Evolutionary conservation across 2,797 vertebrate genomes (phyloP).

Genomic region (Microchirus variegatus): DNA sequence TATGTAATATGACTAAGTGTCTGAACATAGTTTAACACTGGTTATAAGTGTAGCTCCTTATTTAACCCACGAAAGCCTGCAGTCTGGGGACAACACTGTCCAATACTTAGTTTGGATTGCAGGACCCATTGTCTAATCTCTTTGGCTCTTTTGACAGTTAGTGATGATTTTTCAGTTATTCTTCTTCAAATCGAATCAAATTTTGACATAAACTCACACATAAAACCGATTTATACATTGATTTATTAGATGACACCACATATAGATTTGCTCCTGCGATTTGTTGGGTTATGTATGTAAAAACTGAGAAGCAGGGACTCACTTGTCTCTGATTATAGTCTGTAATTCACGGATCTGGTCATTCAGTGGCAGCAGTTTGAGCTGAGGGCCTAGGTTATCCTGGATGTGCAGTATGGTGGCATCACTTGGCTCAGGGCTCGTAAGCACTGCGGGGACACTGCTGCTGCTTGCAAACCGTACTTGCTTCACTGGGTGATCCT

Average conservation of each 20-base stretch:
- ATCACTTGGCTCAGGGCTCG: conserved; percentile 46
- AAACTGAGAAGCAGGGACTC: conserved; percentile 59
- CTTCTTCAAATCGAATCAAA: too few species aligned
- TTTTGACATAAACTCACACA: too few species aligned
- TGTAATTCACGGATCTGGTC: conserved; percentile 94
- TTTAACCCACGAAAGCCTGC: too few species aligned
- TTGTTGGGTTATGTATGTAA: too few species aligned
- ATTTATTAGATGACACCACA: not conserved
- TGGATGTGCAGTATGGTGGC: conserved; percentile 41
- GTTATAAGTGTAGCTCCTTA: too few species aligned
- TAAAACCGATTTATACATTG: not conserved
- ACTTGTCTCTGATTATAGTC: conserved; percentile 95
- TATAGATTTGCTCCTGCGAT: not conserved
- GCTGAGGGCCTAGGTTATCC: conserved; percentile 81
- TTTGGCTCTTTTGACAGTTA: too few species aligned
- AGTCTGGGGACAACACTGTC: too few species aligned
- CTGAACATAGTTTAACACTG: too few species aligned
- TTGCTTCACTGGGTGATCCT: conserved; percentile 76
- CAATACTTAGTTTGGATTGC: too few species aligned
- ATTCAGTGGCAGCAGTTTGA: conserved; percentile 91
- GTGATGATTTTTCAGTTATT: too few species aligned
- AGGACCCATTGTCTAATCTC: too few species aligned
- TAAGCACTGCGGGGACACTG: conserved; percentile 46
- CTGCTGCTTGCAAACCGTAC: conserved; percentile 70
- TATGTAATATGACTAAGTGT: too few species aligned